Evolutionary conservation across 2,113 vertebrate genomes (phyloP).

Genomic region (Anas platyrhynchos): DNA sequence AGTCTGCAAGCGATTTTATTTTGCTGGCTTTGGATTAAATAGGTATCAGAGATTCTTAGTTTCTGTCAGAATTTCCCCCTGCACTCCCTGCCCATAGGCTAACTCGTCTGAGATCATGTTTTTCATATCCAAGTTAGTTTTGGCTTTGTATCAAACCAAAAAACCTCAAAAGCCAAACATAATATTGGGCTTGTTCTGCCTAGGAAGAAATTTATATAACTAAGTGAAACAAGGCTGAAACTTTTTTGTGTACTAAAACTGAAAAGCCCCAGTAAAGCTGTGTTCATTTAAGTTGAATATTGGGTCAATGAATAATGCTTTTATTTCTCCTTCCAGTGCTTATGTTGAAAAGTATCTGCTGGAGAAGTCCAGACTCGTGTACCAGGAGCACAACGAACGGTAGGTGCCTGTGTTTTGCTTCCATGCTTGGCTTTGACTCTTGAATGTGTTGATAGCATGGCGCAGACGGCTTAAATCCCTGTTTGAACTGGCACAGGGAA

Average conservation of each 20-base stretch:
- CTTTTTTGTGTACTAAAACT: neutral
- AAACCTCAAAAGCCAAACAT: constrained; percentile 67
- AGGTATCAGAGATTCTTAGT: neutral
- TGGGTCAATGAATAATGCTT: neutral
- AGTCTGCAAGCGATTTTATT: constrained; percentile 3
- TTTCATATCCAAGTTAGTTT: constrained; percentile 54
- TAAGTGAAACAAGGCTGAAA: constrained; percentile 52
- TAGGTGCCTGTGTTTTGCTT: constrained; percentile 46
- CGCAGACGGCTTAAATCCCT: neutral
- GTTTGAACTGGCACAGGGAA: accelerated
- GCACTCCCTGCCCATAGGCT: constrained; percentile 1
- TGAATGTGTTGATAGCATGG: accelerated
- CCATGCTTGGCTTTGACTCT: neutral
- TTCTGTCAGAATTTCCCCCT: constrained; percentile 1
- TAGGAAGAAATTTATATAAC: constrained; percentile 63
- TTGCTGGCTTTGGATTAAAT: constrained; percentile 18
- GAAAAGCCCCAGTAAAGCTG: neutral
- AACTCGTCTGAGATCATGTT: constrained; percentile 19
- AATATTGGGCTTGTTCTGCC: constrained; percentile 54
- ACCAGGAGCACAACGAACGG: constrained; percentile 98
- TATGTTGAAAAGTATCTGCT: constrained; percentile 98
- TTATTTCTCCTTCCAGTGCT: constrained; percentile 82
- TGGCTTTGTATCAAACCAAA: constrained; percentile 52
- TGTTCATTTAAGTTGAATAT: neutral
- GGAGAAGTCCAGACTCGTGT: constrained; percentile 97